Evolutionary conservation across 2,113 vertebrate species (phyloP), one percentile per base, ranked within the genome.

Genomic region (Eclectus roratus): DNA sequence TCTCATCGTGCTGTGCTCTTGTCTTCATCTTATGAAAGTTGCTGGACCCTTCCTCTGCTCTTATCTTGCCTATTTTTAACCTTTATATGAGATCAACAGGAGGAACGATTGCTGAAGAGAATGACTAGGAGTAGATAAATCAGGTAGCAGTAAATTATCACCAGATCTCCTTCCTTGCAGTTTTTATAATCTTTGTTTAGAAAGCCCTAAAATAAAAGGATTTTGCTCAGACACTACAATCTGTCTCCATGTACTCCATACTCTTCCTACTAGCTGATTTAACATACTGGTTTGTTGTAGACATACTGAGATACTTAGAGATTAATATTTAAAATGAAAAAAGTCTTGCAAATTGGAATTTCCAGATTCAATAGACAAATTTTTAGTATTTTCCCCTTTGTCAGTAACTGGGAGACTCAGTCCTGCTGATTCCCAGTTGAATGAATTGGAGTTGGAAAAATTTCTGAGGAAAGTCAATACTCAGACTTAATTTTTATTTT

Each of bases 401-500:
- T 70, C 79, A 65, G 71, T 93, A 95, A 95, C 83, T 93, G 82
- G 83, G 97, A 89, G 56, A 84, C 84, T 92, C 70, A 78, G 88
- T 88, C 80, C 85, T 95, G 68, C 66, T 96, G 92, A 66, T 95
- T 94, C 65, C 83, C 68, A 89, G 17, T 4, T 83, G 80, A 91
- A 65, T 43, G 68, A 96, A 31, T 96, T 86, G 52, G 69, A 71
- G 85, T 91, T 91, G 71, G 77, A 80, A 84, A 68, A 91, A 66
- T 88, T 90, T 95, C 70, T 4, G 11, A 68, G 80, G 60, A 83
- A 76, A 96, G 88, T 72, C 53, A 79, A 17, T 92, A 93, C 93
- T 97, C 80, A 80, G 72, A 88, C 69, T 93, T 80, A 13, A 55
- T 82, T 84, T 96, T 93, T 93, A 65, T 87, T 94, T 88, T 89